phyloP scores from a whole-genome alignment of 2,113 vertebrate genomes.

The Oryzias javanicus region DNA sequence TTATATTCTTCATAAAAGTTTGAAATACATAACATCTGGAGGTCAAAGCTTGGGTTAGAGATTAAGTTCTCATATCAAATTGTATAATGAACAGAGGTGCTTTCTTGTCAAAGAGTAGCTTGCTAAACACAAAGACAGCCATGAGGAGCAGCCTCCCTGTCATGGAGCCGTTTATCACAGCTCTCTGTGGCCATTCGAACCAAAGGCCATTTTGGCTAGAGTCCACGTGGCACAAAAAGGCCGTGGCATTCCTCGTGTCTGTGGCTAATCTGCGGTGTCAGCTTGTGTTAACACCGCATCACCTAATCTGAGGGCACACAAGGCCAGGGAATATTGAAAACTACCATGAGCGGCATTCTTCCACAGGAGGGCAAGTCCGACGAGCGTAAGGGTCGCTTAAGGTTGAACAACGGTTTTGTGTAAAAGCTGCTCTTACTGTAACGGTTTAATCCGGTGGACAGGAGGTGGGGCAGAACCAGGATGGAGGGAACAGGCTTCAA shows the following conservation, averaged over 20 bases:
- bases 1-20: no score
- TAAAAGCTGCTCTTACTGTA: slow-evolving; percentile 59
- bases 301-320: slow-evolving; percentile 94
- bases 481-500: slow-evolving; percentile 65
- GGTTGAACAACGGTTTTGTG: slow-evolving; percentile 73
- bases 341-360: slow-evolving; percentile 92
- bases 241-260: slow-evolving; percentile 98
- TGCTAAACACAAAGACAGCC: not conserved
- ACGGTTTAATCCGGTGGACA: slow-evolving; percentile 56
- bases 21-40: no score
- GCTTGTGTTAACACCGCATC: slow-evolving; percentile 97
- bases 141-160: slow-evolving; percentile 18
- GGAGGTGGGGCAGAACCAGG: slow-evolving; percentile 55
- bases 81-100: not conserved
- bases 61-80: no score
- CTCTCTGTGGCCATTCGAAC: slow-evolving; percentile 84
- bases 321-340: slow-evolving; percentile 96
- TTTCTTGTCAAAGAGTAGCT: not conserved
- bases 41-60: no score
- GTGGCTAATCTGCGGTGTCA: slow-evolving; percentile 99
- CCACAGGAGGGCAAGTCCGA: slow-evolving; percentile 81
- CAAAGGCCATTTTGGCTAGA: slow-evolving; percentile 89
- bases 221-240: slow-evolving; percentile 95
- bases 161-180: slow-evolving; percentile 82
- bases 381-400: slow-evolving; percentile 65